Conservation (phyloP, 2,888 invertebrate genomes). For the Baccha elongata region DNA sequence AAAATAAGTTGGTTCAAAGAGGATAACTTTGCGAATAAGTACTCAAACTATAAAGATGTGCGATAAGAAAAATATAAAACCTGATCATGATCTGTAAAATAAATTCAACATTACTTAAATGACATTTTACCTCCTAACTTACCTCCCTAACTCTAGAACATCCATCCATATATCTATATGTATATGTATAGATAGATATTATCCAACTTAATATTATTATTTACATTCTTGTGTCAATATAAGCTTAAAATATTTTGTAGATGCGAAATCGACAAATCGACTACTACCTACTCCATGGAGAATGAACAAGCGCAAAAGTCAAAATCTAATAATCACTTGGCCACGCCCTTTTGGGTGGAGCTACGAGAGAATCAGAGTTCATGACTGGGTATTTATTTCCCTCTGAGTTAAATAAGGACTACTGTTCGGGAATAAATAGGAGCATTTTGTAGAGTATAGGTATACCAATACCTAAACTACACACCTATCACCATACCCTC, state of each 20-base stretch:
- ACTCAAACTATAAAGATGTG: background rate
- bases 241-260: constrained; percentile 67
- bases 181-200: no score
- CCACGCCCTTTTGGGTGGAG: constrained; percentile 68
- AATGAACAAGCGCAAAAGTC: constrained; percentile 74
- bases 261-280: constrained; percentile 69
- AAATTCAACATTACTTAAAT: constrained; percentile 22
- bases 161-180: background rate
- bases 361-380: constrained; percentile 69
- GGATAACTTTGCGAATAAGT: constrained; percentile 4
- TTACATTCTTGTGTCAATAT: constrained; percentile 60
- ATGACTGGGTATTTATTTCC: constrained; percentile 72
- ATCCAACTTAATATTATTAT: constrained; percentile 41
- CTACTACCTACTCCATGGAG: constrained; percentile 66
- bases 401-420: constrained; percentile 66
- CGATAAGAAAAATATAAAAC: constrained; percentile 13
- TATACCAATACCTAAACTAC: background rate
- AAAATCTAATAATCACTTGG: constrained; percentile 72
- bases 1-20: background rate
- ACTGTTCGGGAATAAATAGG: constrained; percentile 54
- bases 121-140: constrained; percentile 8
- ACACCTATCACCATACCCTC: background rate
- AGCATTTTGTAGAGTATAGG: background rate
- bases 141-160: background rate
- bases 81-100: constrained; percentile 34